Base-by-base conservation (phyloP, 2,113 vertebrate species). In the Muscicapa adusta region DNA sequence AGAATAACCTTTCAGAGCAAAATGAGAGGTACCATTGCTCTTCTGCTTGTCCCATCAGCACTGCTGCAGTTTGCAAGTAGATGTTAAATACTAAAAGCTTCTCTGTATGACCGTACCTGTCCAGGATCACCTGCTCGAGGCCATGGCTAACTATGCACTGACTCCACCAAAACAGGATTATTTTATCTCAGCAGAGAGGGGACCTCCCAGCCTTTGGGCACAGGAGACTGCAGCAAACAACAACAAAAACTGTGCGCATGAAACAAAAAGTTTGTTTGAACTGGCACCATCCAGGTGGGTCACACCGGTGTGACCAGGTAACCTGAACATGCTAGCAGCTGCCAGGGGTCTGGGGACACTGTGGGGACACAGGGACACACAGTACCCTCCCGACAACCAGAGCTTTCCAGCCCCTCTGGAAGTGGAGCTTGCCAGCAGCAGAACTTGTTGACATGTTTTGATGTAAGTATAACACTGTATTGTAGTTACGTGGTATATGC, bases 381-480 rank as follows among this genome's bases (percentile, higher is more conserved):
- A 3, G 86, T 82, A 89, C 56, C 94, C 90, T 96, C 93, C 89
- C 12, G 2, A 68, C 94, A 85, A 18, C 74, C 81, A 38, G 85
- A 80, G 86, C 74, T 74, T 68, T 70, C 78, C 82, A 91, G 82
- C 85, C 89, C 93, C 84, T 92, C 88, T 68, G 94, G 85, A 91
- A 75, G 63, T 83, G 91, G 89, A 78, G 85, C 95, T 91, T 96
- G 94, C 68, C 95, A 94, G 94, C 97, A 93, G 95, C 95, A 93
- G 95, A 96, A 88, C 66, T 85, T 91, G 67, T 90, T 90, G 91
- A 94, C 40, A 29, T 95, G 97, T 97, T 96, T 97, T 93, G 92
- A 72, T 98, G 95, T 98, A 97, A 97, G 97, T 97, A 95, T 96
- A 96, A 94, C 93, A 95, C 91, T 92, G 81, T 97, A 96, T 96